Percentiles rank a stretch among this genome's conserved stretches.
Evolutionary conservation across 2,797 vertebrate species (phyloP).

Genomic region (Myotis findleyi): DNA sequence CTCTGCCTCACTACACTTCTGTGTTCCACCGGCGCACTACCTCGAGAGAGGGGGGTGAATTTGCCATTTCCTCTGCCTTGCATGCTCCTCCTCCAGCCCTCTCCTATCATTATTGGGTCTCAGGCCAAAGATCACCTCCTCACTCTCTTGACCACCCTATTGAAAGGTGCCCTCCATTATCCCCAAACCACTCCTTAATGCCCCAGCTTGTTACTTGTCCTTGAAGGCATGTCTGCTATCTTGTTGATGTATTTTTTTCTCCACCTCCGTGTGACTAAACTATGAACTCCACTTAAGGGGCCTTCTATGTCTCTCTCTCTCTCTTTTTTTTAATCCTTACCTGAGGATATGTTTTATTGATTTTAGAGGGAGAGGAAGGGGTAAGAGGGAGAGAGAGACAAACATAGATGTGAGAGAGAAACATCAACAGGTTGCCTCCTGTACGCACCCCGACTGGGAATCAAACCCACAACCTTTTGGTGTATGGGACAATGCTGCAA

Average conservation of each 20-base stretch:
- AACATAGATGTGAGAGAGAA: no score
- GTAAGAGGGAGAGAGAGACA: no score
- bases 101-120: neutral
- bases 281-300: neutral
- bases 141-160: neutral
- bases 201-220: neutral
- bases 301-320: neutral
- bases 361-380: no score
- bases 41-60: accelerated
- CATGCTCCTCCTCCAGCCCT: neutral
- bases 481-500: no score
- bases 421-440: no score
- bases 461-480: no score
- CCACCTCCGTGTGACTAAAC: neutral
- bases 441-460: no score
- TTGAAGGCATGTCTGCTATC: neutral
- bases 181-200: neutral
- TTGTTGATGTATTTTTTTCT: neutral
- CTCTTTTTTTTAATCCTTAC: no score
- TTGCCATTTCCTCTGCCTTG: neutral
- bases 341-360: no score
- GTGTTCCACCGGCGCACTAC: neutral
- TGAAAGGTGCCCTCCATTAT: neutral
- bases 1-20: no score
- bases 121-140: neutral